Percentiles rank a stretch among this genome's conserved stretches.
Conservation (phyloP, 2,797 vertebrate species). For the Rhinatrema bivittatum region DNA sequence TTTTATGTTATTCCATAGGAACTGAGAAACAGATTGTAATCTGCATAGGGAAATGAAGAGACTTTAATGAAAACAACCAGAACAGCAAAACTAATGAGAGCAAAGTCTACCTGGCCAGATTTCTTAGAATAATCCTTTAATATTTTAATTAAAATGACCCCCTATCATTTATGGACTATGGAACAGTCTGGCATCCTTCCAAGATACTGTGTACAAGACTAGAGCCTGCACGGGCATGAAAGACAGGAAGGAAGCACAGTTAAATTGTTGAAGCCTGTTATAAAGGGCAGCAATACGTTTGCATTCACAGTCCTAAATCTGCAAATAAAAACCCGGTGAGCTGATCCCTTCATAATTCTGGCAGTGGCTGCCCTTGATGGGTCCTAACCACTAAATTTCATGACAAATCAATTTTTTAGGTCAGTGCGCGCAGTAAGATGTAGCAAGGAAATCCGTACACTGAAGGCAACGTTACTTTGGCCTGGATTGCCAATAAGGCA, state of each 20-base stretch:
- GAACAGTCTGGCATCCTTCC: neutral
- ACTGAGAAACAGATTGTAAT: accelerated
- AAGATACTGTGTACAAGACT: accelerated
- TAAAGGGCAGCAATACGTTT: no score
- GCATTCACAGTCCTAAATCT: accelerated
- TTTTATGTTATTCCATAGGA: neutral
- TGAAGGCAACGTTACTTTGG: no score
- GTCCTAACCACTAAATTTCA: no score
- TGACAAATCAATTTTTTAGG: no score
- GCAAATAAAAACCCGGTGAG: accelerated
- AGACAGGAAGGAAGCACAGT: no score
- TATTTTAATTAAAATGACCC: neutral
- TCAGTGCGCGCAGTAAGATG: no score
- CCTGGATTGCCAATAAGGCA: no score
- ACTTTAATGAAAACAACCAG: accelerated
- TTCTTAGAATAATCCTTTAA: neutral
- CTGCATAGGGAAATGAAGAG: accelerated
- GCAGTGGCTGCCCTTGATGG: no score
- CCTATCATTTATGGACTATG: neutral
- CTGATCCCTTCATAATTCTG: neutral
- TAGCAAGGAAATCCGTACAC: no score
- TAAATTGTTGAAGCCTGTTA: no score
- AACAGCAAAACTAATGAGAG: neutral
- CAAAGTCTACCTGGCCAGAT: neutral
- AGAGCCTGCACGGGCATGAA: no score